Evolutionary conservation across 2,888 invertebrate genomes (phyloP).

Genomic region (Zaprionus lineosus): DNA sequence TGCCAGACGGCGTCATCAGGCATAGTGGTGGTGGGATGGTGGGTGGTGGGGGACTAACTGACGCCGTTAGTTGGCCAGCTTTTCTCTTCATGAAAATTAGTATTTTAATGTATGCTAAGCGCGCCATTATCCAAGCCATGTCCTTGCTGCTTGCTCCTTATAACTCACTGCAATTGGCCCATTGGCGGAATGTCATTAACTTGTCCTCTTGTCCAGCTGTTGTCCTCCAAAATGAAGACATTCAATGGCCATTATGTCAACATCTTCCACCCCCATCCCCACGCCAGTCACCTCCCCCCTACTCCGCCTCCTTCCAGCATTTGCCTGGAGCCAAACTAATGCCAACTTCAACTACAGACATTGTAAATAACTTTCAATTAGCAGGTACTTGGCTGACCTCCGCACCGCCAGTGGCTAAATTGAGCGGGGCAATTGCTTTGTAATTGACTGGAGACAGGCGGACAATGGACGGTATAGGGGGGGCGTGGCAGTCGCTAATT

Average conservation of each 20-base stretch:
- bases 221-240: slow-evolving; percentile 36
- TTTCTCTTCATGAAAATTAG: slow-evolving; percentile 73
- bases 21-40: background rate
- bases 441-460: slow-evolving; percentile 44
- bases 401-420: slow-evolving; percentile 22
- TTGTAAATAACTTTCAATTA: slow-evolving; percentile 71
- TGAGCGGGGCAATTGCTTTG: slow-evolving; percentile 42
- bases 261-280: background rate
- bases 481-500: slow-evolving; percentile 20
- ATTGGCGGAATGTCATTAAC: slow-evolving; percentile 40
- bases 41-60: background rate
- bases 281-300: no score
- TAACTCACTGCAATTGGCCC: slow-evolving; percentile 54
- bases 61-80: slow-evolving; percentile 28
- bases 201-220: slow-evolving; percentile 13
- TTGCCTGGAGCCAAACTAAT: slow-evolving; percentile 30
- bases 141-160: slow-evolving; percentile 46
- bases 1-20: slow-evolving; percentile 39
- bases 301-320: slow-evolving; percentile 1
- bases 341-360: slow-evolving; percentile 28
- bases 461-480: no score
- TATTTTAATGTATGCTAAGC: slow-evolving; percentile 79
- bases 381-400: slow-evolving; percentile 48
- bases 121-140: slow-evolving; percentile 69
- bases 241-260: slow-evolving; percentile 31